Percentiles rank a stretch among this genome's conserved stretches.
These are phyloP conservation scores for Trypoxylus dichotomus DNA, from an alignment of 1,140 invertebrate species.

Conservation along the genomic window DNA sequence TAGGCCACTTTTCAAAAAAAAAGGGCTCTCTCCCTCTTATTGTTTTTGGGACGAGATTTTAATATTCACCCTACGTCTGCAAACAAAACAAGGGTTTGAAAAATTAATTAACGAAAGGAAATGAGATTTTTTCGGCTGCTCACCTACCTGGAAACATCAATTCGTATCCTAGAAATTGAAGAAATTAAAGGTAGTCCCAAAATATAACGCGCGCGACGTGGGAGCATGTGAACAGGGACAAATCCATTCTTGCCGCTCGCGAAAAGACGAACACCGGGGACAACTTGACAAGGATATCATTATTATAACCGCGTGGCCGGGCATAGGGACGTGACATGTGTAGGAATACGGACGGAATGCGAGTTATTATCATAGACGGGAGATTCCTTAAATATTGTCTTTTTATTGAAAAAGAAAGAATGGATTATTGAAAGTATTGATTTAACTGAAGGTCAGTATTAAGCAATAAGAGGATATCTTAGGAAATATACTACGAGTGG, in stretches of 20 bases:
- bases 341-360: neutral
- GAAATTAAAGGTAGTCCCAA: neutral
- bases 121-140: slow-evolving; percentile 16
- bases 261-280: neutral
- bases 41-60: slow-evolving; percentile 20
- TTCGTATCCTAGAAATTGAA: slow-evolving; percentile 14
- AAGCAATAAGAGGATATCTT: no score
- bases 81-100: slow-evolving; percentile 25
- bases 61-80: slow-evolving; percentile 19
- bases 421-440: neutral
- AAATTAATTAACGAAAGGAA: slow-evolving; percentile 26
- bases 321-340: neutral
- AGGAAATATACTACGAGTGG: no score
- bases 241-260: neutral
- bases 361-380: neutral
- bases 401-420: neutral
- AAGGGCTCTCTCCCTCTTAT: neutral
- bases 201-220: neutral
- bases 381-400: neutral
- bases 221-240: neutral
- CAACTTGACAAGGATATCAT: slow-evolving; percentile 1
- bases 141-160: slow-evolving; percentile 17
- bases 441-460: no score
- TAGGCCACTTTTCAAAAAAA: neutral
- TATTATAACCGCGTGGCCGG: neutral